Percentiles rank a stretch among this genome's conserved stretches.
Conservation (phyloP, 2,888 invertebrate species). For the Diarsia brunnea region DNA sequence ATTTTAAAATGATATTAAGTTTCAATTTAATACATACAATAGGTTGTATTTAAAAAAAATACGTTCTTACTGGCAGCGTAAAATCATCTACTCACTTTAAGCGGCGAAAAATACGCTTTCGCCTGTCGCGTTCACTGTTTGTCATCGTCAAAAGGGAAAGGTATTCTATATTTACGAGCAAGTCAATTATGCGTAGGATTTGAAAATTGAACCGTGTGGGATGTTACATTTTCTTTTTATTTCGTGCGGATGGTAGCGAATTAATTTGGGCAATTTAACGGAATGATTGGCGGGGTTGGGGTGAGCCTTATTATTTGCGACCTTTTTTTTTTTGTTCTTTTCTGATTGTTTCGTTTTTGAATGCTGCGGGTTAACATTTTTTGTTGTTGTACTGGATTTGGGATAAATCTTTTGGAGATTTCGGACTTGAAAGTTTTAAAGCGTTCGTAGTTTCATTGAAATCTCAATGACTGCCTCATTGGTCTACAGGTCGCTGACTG, state of each 20-base stretch:
- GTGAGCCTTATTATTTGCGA: conserved; percentile 33
- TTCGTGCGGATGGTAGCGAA: conserved; percentile 37
- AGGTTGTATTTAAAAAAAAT: too few relatives aligned
- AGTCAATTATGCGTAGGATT: conserved; percentile 59
- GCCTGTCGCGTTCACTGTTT: background rate
- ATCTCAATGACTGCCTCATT: background rate
- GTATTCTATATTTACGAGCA: conserved; percentile 45
- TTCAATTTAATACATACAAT: too few relatives aligned
- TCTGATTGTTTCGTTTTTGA: conserved; percentile 12
- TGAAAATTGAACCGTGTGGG: conserved; percentile 44
- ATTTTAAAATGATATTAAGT: too few relatives aligned
- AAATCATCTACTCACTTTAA: too few relatives aligned
- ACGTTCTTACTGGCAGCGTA: too few relatives aligned
- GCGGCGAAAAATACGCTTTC: conserved; percentile 20
- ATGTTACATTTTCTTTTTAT: conserved; percentile 36
- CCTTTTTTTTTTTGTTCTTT: conserved; percentile 17
- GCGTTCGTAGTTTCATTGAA: background rate
- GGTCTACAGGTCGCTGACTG: too few relatives aligned
- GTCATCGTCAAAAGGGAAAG: conserved; percentile 14
- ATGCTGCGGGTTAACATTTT: conserved; percentile 11
- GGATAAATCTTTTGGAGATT: background rate
- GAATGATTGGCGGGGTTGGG: conserved; percentile 36
- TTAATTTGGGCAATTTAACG: conserved; percentile 53
- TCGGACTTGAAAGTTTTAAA: background rate
- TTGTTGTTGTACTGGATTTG: background rate